Conservation (phyloP, 2,888 invertebrate species). For the Monochamus alternatus region DNA sequence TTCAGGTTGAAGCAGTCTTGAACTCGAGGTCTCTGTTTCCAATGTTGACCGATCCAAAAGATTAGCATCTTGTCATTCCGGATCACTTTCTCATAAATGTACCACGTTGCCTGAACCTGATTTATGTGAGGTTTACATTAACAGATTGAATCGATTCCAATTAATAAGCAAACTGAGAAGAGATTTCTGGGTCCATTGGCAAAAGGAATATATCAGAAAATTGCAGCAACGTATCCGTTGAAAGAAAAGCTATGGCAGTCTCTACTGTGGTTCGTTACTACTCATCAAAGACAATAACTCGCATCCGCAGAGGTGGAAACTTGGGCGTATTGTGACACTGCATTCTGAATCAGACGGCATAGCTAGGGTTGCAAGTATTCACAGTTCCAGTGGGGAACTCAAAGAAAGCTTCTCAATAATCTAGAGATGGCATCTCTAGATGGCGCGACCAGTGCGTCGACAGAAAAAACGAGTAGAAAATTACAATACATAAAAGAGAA, state of each 20-base stretch:
- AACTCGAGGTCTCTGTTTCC: conserved; percentile 60
- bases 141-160: not conserved
- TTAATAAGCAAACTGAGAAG: not conserved
- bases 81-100: conserved; percentile 43
- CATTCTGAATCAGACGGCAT: not conserved
- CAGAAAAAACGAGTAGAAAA: too few species aligned
- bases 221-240: not conserved
- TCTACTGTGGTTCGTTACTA: not conserved
- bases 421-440: not conserved
- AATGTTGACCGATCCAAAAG: conserved; percentile 51
- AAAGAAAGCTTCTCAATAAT: not conserved
- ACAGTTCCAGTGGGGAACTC: not conserved
- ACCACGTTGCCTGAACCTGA: conserved; percentile 49
- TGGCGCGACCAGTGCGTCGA: too few species aligned
- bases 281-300: not conserved
- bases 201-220: not conserved
- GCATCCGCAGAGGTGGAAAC: not conserved
- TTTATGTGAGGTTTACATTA: not conserved
- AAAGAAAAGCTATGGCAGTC: not conserved
- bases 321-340: not conserved
- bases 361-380: not conserved
- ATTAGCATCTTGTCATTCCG: not conserved
- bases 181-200: not conserved
- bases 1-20: conserved; percentile 58
- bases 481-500: too few species aligned